Evolutionary conservation across 2,888 invertebrate genomes (phyloP), one percentile per base, ranked within the genome.

Genomic region (Labia minor): DNA sequence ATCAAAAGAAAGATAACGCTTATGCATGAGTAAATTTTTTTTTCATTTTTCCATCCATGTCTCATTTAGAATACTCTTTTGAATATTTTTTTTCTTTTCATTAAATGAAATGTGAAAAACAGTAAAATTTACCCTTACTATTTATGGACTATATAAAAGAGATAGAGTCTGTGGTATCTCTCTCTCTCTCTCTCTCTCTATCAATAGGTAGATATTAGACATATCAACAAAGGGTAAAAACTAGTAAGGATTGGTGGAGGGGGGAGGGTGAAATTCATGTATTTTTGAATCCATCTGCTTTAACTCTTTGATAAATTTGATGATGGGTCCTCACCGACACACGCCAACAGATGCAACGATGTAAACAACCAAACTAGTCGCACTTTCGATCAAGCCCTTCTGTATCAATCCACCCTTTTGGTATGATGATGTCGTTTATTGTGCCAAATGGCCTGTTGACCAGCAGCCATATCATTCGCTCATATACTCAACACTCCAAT

Each of bases 381-480:
- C 49, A 49, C 49, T 49, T 16, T 49, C 49, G 16, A 26, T 26
- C 26, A 26, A 3, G 14, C 2, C n/a, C 14, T 4, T 10, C n/a
- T 2, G n/a, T 16, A 49, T 14, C 49, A 4, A 10, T 14, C 8
- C n/a, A 14, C 49, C 49, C 49, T 14, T 14, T 14, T 49, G 14
- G 49, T 8, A 14, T 4, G 3, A 49, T 49, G 3, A 49, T 49
- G 49, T 49, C 49, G 49, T 49, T 49, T 49, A 49, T 49, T 49
- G 49, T 49, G 49, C 49, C 49, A 49, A 49, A 49, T 49, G 49
- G 49, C 49, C 49, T 49, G 49, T 49, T 49, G 49, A 49, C 49
- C 49, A 14, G 49, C 49, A 49, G 49, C 49, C 49, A 49, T 49
- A 49, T 49, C n/a, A 49, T 49, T 49, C 16, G 49, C 26, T 14